Base-by-base conservation (phyloP, 2,888 invertebrate genomes). In the Synergus laeviventris region DNA sequence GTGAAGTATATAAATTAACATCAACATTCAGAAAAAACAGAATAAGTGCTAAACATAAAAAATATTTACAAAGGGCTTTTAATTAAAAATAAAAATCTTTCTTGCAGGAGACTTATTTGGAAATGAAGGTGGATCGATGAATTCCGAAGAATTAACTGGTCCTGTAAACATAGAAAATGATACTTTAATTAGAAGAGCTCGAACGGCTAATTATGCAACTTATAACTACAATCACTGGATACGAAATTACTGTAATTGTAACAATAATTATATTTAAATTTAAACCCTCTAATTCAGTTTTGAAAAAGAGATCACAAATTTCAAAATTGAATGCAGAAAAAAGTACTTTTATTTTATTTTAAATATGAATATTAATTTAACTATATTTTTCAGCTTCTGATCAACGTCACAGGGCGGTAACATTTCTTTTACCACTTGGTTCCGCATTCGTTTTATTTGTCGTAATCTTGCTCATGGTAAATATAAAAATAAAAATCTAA, bases 401-500 rank as follows among this genome's bases (percentile, higher is more conserved):
- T 79, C 86, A 85, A 73, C 4, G 56, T 56, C 87, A 87, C 80
- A 86, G 88, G 83, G 82, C 88, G 16, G 84, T 85, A 76, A 86
- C 89, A 39, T 84, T 87, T 60, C 79, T 89, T 42, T 77, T 89
- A 75, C 89, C 89, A 45, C 74, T 86, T 31, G 88, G 87, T 18
- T 87, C 88, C 36, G 82, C 88, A 78, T 83, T 88, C 62, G 82
- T 88, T 75, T 84, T 88, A 45, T 85, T 85, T 16, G 42, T 87
- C 12, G 83, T 89, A 16, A 78, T 89, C 77, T 76, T 89, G 38
- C 74, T 89, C 5, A 89, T 89, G 89, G 89, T 89, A 87, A 86
- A 74, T 70, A 62, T 75, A 61, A 56, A 7, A 62, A n/a, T 42
- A 14, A 54, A n/a, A 66, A 21, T 70, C 7, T 21, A 14, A 18